Evolutionary conservation across 2,888 invertebrate genomes (phyloP).

Genomic region (Chesias legatella): DNA sequence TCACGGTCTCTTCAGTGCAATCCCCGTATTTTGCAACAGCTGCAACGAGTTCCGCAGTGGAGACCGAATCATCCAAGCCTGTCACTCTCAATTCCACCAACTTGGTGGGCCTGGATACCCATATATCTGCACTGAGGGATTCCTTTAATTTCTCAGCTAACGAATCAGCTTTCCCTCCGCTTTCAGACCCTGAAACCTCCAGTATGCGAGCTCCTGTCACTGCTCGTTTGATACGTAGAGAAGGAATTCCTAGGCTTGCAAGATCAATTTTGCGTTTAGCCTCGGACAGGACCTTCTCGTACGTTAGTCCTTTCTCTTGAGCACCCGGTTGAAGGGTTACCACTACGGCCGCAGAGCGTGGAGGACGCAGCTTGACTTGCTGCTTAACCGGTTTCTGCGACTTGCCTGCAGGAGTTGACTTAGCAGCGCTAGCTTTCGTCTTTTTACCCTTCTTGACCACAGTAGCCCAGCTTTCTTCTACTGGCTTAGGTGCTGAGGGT

Average conservation of each 20-base stretch:
- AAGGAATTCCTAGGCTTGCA: neutral
- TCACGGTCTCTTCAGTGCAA: slow-evolving; percentile 24
- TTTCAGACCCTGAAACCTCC: too few relatives aligned
- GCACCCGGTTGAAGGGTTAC: neutral
- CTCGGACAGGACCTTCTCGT: neutral
- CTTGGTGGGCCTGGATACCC: slow-evolving; percentile 16
- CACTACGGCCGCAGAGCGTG: too few relatives aligned
- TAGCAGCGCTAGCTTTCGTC: too few relatives aligned
- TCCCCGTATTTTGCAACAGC: slow-evolving; percentile 12
- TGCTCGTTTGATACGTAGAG: neutral
- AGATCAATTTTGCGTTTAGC: neutral
- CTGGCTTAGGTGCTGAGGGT: too few relatives aligned
- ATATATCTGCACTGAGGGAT: too few relatives aligned
- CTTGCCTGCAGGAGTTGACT: too few relatives aligned
- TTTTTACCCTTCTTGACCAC: too few relatives aligned
- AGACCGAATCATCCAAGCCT: slow-evolving; percentile 23
- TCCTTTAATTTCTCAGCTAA: too few relatives aligned
- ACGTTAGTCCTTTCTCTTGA: neutral
- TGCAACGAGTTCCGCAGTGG: slow-evolving; percentile 2
- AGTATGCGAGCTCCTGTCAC: too few relatives aligned
- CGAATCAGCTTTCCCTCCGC: neutral
- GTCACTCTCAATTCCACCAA: slow-evolving; percentile 19
- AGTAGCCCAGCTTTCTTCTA: too few relatives aligned
- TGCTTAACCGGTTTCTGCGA: too few relatives aligned
- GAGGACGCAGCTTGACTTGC: too few relatives aligned